phyloP scores from a whole-genome alignment of 2,888 invertebrate species.

The Macrophya alboannulata region DNA sequence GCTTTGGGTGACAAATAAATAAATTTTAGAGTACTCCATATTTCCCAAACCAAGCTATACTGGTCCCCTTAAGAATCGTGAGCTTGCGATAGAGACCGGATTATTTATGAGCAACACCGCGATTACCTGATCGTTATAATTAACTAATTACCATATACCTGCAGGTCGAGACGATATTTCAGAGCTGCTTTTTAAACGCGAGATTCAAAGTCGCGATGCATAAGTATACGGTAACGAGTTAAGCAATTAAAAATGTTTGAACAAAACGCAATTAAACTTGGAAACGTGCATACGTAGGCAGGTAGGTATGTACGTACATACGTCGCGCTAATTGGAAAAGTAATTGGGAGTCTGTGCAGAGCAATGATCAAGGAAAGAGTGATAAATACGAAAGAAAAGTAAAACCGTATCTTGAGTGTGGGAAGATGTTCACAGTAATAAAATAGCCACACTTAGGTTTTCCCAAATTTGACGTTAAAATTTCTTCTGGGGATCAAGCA shows the following conservation, averaged over 20 bases:
- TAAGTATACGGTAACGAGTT: constrained; percentile 13
- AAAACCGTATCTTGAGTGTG: not conserved
- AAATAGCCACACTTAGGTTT: no score
- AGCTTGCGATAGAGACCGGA: not conserved
- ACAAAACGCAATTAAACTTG: constrained; percentile 9
- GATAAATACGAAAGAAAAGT: not conserved
- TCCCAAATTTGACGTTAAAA: not conserved
- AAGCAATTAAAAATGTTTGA: constrained; percentile 14
- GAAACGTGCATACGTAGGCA: not conserved
- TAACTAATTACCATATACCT: not conserved
- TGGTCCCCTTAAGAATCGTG: not conserved
- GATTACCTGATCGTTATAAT: not conserved
- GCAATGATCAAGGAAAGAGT: not conserved
- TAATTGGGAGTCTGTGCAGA: not conserved
- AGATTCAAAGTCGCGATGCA: not conserved
- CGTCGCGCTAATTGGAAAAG: not conserved
- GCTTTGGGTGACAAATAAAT: no score
- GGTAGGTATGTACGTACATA: not conserved
- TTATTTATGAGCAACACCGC: not conserved
- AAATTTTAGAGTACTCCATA: no score
- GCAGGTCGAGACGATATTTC: not conserved
- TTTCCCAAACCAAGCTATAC: no score
- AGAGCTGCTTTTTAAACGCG: not conserved
- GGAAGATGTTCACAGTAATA: not conserved
- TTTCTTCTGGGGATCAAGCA: not conserved